phyloP scores from a whole-genome alignment of 2,113 vertebrate genomes.

The Nothocercus julius region DNA sequence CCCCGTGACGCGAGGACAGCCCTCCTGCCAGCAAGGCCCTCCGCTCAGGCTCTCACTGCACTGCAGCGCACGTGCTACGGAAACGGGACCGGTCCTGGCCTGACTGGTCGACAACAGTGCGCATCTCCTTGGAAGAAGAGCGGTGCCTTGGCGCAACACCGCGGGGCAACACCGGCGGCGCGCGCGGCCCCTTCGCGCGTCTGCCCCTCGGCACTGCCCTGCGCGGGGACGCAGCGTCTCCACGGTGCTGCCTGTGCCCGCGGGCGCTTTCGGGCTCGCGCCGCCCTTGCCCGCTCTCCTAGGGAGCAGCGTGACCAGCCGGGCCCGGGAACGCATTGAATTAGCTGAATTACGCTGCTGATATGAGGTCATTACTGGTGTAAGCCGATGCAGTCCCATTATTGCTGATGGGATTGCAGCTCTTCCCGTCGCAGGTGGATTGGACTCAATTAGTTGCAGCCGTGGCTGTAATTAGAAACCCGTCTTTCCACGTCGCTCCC shows the following conservation, averaged over 20 bases:
- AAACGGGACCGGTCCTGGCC: slow-evolving; percentile 62
- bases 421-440: slow-evolving; percentile 68
- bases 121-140: slow-evolving; percentile 3
- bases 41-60: not conserved
- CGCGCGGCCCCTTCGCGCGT: not conserved
- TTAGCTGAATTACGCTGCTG: slow-evolving; percentile 47
- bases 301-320: not conserved
- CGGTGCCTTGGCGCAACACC: slow-evolving; percentile 25
- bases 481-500: not conserved
- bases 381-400: slow-evolving; percentile 71
- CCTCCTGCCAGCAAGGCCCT: not conserved
- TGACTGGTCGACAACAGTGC: slow-evolving; percentile 41
- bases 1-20: not conserved
- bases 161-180: slow-evolving; percentile 47
- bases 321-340: slow-evolving; percentile 53
- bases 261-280: too few species aligned
- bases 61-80: slow-evolving; percentile 25
- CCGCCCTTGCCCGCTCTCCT: not conserved
- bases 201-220: too few species aligned
- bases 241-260: too few species aligned
- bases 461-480: slow-evolving; percentile 53
- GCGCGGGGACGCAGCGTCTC: too few species aligned
- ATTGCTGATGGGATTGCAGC: slow-evolving; percentile 68
- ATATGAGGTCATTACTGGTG: slow-evolving; percentile 65
- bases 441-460: slow-evolving; percentile 57